phyloP scores from a whole-genome alignment of 2,888 invertebrate genomes.

The Meliscaeva auricollis region DNA sequence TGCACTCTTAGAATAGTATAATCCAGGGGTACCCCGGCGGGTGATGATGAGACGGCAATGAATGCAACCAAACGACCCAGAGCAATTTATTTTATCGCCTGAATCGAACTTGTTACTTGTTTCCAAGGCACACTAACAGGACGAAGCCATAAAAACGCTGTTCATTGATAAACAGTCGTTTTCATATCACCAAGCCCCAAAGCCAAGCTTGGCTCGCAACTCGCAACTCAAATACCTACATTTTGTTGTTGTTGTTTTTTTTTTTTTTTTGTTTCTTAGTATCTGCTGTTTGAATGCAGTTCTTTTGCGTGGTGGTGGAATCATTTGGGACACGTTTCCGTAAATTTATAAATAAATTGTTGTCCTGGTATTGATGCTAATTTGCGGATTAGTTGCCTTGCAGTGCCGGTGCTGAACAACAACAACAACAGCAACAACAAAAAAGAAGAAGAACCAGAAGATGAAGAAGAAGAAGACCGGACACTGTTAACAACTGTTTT shows the following conservation, averaged over 20 bases:
- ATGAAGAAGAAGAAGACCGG: slow-evolving; percentile 55
- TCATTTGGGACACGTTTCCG: slow-evolving; percentile 71
- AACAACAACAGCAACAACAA: background rate
- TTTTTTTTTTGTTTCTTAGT: background rate
- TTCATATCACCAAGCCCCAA: slow-evolving; percentile 51
- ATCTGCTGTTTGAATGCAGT: slow-evolving; percentile 17
- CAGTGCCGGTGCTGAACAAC: slow-evolving; percentile 34
- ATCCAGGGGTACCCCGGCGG: slow-evolving; percentile 5
- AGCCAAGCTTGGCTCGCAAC: slow-evolving; percentile 6
- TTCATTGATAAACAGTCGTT: slow-evolving; percentile 75
- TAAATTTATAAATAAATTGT: slow-evolving; percentile 76
- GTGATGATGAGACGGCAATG: slow-evolving; percentile 58
- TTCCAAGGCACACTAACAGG: slow-evolving; percentile 71
- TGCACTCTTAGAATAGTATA: slow-evolving; percentile 31
- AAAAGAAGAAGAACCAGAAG: slow-evolving; percentile 24
- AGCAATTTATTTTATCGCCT: slow-evolving; percentile 75
- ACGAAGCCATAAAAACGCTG: slow-evolving; percentile 76
- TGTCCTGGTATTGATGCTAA: slow-evolving; percentile 75
- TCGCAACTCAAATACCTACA: background rate
- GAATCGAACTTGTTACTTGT: slow-evolving; percentile 75
- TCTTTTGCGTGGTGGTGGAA: slow-evolving; percentile 38
- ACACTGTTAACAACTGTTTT: slow-evolving; percentile 76
- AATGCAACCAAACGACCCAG: slow-evolving; percentile 47
- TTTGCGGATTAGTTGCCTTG: slow-evolving; percentile 72
- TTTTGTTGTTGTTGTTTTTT: background rate